These are phyloP conservation scores for Capitella teleta DNA, from an alignment of 1,140 invertebrate genomes.

Conservation along the genomic window DNA sequence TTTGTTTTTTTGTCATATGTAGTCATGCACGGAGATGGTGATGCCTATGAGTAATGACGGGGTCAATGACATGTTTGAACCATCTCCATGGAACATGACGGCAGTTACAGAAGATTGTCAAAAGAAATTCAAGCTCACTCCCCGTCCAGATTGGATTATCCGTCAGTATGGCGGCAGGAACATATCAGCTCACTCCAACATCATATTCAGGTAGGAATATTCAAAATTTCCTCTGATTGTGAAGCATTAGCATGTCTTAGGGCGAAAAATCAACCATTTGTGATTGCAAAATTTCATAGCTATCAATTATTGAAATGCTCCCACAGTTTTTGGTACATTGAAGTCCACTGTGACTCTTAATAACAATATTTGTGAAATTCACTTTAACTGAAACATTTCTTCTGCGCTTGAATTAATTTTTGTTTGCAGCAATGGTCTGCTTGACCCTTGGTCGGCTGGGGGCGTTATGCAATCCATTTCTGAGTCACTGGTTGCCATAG, in stretches of 20 bases:
- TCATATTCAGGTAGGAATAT: constrained; percentile 56
- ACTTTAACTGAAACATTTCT: too few species aligned
- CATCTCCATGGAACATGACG: constrained; percentile 60
- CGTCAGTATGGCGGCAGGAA: constrained; percentile 69
- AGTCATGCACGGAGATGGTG: constrained; percentile 85
- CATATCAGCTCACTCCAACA: constrained; percentile 59
- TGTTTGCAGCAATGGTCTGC: constrained; percentile 60
- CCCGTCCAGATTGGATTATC: constrained; percentile 55
- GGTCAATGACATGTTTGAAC: constrained; percentile 71
- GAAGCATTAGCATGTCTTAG: too few species aligned
- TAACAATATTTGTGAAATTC: too few species aligned
- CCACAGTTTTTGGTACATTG: too few species aligned
- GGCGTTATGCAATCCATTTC: constrained; percentile 67
- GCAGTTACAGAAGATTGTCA: constrained; percentile 55
- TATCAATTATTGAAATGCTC: too few species aligned
- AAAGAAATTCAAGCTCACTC: constrained; percentile 58
- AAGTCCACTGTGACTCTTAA: too few species aligned
- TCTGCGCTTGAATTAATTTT: too few species aligned
- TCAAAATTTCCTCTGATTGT: too few species aligned
- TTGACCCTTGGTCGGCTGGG: constrained; percentile 86
- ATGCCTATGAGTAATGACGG: constrained; percentile 80
- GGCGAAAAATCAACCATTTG: too few species aligned
- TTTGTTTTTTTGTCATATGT: constrained; percentile 1
- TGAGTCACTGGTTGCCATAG: constrained; percentile 55
- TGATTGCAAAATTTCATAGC: too few species aligned